Conservation (phyloP, 2,888 invertebrate species). For the Cataglyphis rosenhaueri region DNA sequence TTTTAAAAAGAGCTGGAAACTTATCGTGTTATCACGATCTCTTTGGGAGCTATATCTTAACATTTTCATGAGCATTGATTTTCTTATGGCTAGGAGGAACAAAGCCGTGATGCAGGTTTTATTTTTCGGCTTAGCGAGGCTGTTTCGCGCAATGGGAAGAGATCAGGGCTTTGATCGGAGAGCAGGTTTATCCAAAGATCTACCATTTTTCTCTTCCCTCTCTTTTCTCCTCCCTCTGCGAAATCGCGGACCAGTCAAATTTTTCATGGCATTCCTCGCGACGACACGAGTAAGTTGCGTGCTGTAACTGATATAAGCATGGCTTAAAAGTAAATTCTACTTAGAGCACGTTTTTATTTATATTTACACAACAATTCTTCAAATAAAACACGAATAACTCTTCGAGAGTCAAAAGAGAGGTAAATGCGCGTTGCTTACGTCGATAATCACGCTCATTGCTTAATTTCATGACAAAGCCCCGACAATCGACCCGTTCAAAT, state of each 20-base stretch:
- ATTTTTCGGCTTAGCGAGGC: conserved; percentile 75
- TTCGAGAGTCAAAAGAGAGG: background rate
- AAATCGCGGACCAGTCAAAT: conserved; percentile 65
- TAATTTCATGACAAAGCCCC: conserved; percentile 2
- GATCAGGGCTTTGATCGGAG: conserved; percentile 63
- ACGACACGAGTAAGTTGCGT: conserved; percentile 75
- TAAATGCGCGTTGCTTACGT: background rate
- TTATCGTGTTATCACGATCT: conserved; percentile 28
- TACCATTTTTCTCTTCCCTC: conserved; percentile 56
- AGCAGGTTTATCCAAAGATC: conserved; percentile 59
- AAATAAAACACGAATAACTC: background rate
- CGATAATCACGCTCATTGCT: background rate
- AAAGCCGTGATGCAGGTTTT: conserved; percentile 68
- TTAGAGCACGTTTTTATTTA: conserved; percentile 61
- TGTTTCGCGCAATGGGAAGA: conserved; percentile 57
- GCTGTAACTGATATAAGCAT: conserved; percentile 78
- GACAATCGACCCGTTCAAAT: background rate
- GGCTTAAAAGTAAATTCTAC: conserved; percentile 68
- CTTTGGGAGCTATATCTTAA: conserved; percentile 20
- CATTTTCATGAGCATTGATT: conserved; percentile 50
- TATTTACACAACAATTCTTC: background rate
- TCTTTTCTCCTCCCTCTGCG: conserved; percentile 36
- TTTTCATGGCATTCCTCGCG: conserved; percentile 73
- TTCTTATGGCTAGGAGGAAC: conserved; percentile 3
- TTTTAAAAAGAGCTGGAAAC: background rate